Evolutionary conservation across 2,888 invertebrate species (phyloP).

Genomic region (Ochlodes sylvanus): DNA sequence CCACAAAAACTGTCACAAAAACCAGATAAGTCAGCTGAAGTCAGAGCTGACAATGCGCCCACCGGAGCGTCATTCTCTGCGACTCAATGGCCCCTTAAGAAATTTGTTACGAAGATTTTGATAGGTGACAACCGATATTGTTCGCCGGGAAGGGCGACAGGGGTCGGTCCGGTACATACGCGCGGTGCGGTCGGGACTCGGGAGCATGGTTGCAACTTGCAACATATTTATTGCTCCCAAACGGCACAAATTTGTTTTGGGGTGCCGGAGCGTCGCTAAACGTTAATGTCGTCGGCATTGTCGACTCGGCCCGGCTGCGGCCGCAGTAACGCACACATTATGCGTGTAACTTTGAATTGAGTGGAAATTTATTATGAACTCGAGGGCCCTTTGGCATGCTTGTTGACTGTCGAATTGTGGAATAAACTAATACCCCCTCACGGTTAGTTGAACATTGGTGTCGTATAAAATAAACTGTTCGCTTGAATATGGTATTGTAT

Average conservation of each 20-base stretch:
- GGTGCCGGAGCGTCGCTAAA: constrained; percentile 63
- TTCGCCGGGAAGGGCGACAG: constrained; percentile 35
- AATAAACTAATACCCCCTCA: constrained; percentile 36
- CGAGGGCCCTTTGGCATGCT: constrained; percentile 45
- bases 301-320: constrained; percentile 43
- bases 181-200: no score
- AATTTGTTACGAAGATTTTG: constrained; percentile 75
- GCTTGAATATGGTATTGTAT: not conserved
- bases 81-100: constrained; percentile 71
- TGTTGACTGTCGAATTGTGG: constrained; percentile 35
- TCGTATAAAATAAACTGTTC: constrained; percentile 20
- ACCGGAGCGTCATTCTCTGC: constrained; percentile 69
- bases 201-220: constrained; percentile 22
- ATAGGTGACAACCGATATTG: constrained; percentile 62
- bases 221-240: constrained; percentile 61
- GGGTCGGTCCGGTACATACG: no score
- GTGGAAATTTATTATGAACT: constrained; percentile 49
- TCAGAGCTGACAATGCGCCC: constrained; percentile 64
- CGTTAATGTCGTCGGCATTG: constrained; percentile 60
- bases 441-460: constrained; percentile 27
- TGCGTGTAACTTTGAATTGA: constrained; percentile 48
- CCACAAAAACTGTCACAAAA: constrained; percentile 67
- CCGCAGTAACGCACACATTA: constrained; percentile 42
- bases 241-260: constrained; percentile 63
- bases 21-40: constrained; percentile 66